Evolutionary conservation across 2,797 vertebrate genomes (phyloP).

Genomic region (Onychomys torridus): DNA sequence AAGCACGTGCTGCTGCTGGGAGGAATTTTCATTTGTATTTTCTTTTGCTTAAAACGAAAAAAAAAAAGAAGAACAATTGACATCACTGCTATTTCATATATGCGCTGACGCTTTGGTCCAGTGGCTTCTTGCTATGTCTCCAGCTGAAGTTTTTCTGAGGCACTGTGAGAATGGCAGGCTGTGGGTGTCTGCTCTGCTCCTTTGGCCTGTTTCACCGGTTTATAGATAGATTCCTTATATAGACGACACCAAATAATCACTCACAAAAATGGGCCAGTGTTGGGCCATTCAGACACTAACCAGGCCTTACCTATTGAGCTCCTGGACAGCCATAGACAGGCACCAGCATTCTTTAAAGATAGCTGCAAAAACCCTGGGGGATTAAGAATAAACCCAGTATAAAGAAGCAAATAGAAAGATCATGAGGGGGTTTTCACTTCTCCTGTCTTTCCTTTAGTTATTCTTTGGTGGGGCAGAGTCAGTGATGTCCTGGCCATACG

Average conservation of each 20-base stretch:
- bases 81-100: neutral
- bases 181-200: neutral
- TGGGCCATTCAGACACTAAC: neutral
- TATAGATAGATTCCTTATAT: neutral
- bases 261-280: neutral
- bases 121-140: neutral
- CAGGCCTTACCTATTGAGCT: neutral
- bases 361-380: neutral
- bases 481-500: slow-evolving; percentile 33
- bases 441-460: neutral
- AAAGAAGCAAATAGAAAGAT: slow-evolving; percentile 14
- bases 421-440: neutral
- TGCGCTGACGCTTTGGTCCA: neutral
- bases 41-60: neutral
- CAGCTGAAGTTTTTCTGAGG: neutral
- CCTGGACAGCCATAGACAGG: neutral
- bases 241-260: neutral
- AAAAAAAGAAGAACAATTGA: neutral
- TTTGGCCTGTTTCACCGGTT: neutral
- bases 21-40: neutral
- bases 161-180: too few relatives aligned
- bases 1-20: neutral
- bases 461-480: slow-evolving; percentile 28
- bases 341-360: slow-evolving; percentile 18
- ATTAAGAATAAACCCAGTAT: neutral